A percentile compares a stretch with the other conserved stretches of the same genome.
These are phyloP conservation scores for Turritopsis dohrnii DNA, from an alignment of 30 jellyfish, hydroid and myxozoan species.

Conservation along the genomic window DNA sequence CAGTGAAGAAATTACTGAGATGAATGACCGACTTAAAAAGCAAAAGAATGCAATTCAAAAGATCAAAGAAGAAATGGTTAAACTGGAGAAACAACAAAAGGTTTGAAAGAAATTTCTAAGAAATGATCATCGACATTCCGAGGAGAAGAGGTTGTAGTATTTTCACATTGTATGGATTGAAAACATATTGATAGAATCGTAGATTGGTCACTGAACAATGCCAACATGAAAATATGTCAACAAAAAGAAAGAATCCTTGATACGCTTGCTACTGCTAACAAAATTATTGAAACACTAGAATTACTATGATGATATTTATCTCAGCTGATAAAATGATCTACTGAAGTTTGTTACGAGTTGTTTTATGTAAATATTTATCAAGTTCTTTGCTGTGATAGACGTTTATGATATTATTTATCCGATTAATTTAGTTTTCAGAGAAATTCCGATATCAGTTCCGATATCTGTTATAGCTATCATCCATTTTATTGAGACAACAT, in stretches of 20 bases:
- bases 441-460: not conserved
- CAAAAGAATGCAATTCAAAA: conserved; percentile 91
- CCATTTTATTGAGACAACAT: not conserved
- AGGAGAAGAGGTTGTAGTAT: too few relatives aligned
- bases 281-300: not conserved
- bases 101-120: conserved; percentile 4
- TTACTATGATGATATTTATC: not conserved
- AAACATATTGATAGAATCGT: too few relatives aligned
- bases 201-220: too few relatives aligned
- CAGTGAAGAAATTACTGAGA: conserved; percentile 84
- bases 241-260: too few relatives aligned
- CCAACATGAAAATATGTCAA: too few relatives aligned
- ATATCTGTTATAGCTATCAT: not conserved
- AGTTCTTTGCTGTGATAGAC: not conserved
- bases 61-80: conserved; percentile 73
- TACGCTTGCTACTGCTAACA: not conserved
- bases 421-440: not conserved
- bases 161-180: too few relatives aligned
- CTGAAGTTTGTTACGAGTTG: not conserved
- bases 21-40: conserved; percentile 67
- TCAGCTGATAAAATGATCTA: too few relatives aligned
- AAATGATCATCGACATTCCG: too few relatives aligned
- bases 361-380: not conserved
- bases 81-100: conserved; percentile 40
- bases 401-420: not conserved